A percentile compares a stretch with the other conserved stretches of the same genome.
Evolutionary conservation across 2,797 vertebrate genomes (phyloP).

Genomic region (Paguma larvata): DNA sequence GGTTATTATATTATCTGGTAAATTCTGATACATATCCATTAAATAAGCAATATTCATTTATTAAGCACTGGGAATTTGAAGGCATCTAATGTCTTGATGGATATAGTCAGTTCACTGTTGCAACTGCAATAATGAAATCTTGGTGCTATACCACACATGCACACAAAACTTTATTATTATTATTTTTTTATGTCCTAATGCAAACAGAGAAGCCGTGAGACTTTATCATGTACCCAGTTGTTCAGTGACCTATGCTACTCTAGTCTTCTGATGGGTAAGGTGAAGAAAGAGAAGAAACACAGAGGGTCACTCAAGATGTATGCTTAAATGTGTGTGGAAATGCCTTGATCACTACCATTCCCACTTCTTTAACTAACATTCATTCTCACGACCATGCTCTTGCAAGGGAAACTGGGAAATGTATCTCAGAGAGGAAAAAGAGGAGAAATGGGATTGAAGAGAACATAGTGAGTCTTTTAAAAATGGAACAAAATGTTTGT

Average conservation of each 20-base stretch:
- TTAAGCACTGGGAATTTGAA: background rate
- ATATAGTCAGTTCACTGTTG: background rate
- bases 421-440: background rate
- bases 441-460: background rate
- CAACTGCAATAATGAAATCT: background rate
- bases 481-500: too few species aligned
- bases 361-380: background rate
- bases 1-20: background rate
- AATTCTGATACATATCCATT: background rate
- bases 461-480: background rate
- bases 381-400: background rate
- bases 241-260: background rate
- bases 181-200: background rate
- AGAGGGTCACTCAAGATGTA: accelerated
- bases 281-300: background rate
- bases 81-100: background rate
- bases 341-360: background rate
- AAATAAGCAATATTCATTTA: background rate
- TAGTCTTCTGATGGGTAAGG: background rate
- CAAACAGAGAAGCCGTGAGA: background rate
- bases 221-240: background rate
- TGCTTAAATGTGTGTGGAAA: background rate
- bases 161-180: background rate
- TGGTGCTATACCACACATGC: accelerated
- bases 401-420: background rate